Conservation (phyloP, 2,888 invertebrate genomes). For the Volucella zonaria region DNA sequence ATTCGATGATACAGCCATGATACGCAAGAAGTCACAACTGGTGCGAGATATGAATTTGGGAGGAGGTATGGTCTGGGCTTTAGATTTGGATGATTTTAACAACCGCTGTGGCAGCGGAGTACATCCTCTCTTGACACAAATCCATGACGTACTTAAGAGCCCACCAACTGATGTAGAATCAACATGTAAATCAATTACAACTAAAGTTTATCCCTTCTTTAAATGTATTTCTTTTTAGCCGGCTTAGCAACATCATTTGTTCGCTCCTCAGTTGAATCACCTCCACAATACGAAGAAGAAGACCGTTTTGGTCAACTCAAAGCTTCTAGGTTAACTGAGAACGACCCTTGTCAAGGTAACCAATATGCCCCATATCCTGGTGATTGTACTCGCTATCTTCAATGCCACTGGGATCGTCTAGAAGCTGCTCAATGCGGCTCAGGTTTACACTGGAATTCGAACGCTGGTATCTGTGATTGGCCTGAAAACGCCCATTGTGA, state of each 20-base stretch:
- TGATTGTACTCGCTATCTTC: constrained; percentile 89
- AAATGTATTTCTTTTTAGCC: constrained; percentile 70
- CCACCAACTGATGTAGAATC: constrained; percentile 78
- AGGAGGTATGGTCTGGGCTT: constrained; percentile 95
- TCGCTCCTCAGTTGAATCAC: constrained; percentile 81
- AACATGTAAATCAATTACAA: constrained; percentile 76
- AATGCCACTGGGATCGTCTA: constrained; percentile 91
- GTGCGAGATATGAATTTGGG: constrained; percentile 90
- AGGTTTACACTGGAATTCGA: constrained; percentile 89
- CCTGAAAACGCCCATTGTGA: constrained; percentile 86
- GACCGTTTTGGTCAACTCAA: too few relatives aligned
- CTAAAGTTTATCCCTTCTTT: not conserved
- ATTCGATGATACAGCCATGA: constrained; percentile 92
- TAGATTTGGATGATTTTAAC: constrained; percentile 93
- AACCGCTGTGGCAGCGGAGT: constrained; percentile 91
- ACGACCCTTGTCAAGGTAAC: constrained; percentile 86
- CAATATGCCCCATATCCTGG: constrained; percentile 86
- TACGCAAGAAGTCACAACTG: constrained; percentile 90
- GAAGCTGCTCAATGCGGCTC: constrained; percentile 88
- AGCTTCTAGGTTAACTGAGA: constrained; percentile 80
- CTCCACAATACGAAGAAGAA: constrained; percentile 75
- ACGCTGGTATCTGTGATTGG: constrained; percentile 89
- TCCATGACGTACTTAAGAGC: constrained; percentile 88
- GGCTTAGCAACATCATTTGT: constrained; percentile 77
- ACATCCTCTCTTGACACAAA: constrained; percentile 91